Evolutionary conservation across 2,113 vertebrate species (phyloP).

Genomic region (Misgurnus anguillicaudatus): DNA sequence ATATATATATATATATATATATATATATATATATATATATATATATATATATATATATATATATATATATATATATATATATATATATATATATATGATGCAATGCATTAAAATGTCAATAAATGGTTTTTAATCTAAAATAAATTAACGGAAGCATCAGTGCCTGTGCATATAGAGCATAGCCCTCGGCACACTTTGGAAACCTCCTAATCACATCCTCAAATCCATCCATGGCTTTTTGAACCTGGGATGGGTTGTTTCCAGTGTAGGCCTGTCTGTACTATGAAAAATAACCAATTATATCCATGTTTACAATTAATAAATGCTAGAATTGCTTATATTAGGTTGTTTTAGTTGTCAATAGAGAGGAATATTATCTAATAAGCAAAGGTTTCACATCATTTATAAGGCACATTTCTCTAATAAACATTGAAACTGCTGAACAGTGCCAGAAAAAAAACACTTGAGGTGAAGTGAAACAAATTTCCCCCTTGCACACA

Average conservation of each 20-base stretch:
- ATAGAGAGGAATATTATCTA: no score
- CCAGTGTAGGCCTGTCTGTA: constrained; percentile 98
- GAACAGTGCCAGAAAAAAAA: neutral
- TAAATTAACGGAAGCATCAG: no score
- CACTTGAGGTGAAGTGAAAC: no score
- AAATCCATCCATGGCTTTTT: constrained; percentile 95
- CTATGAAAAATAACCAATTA: constrained; percentile 65
- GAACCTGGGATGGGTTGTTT: constrained; percentile 90
- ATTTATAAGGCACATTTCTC: neutral
- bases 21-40: no score
- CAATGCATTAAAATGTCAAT: neutral
- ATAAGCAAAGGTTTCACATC: no score
- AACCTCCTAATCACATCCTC: constrained; percentile 95
- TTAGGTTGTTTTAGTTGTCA: neutral
- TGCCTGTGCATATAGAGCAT: constrained; percentile 97
- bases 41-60: no score
- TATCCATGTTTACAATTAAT: neutral
- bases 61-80: no score
- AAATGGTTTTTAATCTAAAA: neutral
- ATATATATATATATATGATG: neutral
- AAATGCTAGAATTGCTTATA: neutral
- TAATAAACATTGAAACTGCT: neutral
- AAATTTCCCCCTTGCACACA: no score
- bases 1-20: no score
- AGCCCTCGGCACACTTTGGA: constrained; percentile 94